Percentiles rank a stretch among this genome's conserved stretches.
Conservation (phyloP, 2,113 vertebrate species). For the Amphilophus citrinellus region DNA sequence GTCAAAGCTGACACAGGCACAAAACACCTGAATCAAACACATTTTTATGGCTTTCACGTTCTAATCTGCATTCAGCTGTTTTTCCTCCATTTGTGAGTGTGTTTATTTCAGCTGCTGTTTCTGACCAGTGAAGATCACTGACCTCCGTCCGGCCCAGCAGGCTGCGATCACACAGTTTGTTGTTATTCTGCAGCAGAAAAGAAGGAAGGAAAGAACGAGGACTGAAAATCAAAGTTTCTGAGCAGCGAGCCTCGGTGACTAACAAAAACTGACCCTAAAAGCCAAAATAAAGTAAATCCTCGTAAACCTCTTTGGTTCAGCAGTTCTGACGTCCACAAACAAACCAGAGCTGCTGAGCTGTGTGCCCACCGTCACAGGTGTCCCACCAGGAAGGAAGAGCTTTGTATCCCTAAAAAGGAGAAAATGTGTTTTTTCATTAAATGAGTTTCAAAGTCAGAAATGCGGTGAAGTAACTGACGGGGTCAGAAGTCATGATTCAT, state of each 20-base stretch:
- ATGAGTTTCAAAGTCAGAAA: too few relatives aligned
- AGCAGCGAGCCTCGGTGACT: background rate
- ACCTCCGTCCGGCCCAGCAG: background rate
- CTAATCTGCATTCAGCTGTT: background rate
- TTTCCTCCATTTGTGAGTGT: background rate
- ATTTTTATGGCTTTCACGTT: background rate
- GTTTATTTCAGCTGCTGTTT: background rate
- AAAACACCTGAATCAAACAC: background rate
- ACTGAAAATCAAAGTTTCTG: background rate
- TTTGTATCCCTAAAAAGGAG: background rate
- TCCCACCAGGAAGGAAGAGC: background rate
- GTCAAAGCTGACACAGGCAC: background rate
- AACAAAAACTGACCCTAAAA: background rate
- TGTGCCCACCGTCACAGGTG: background rate
- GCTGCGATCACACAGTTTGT: background rate
- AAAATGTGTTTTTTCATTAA: background rate
- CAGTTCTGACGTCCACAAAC: background rate
- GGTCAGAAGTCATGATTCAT: too few relatives aligned
- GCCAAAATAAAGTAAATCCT: background rate
- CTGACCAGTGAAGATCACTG: background rate
- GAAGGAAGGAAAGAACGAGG: constrained; percentile 21
- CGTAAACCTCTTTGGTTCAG: background rate
- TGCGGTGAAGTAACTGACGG: too few relatives aligned
- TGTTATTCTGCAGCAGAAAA: background rate
- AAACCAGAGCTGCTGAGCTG: background rate